Percentiles rank a stretch among this genome's conserved stretches.
phyloP scores from a whole-genome alignment of 1,140 invertebrate genomes.

The Hirudo medicinalis region DNA sequence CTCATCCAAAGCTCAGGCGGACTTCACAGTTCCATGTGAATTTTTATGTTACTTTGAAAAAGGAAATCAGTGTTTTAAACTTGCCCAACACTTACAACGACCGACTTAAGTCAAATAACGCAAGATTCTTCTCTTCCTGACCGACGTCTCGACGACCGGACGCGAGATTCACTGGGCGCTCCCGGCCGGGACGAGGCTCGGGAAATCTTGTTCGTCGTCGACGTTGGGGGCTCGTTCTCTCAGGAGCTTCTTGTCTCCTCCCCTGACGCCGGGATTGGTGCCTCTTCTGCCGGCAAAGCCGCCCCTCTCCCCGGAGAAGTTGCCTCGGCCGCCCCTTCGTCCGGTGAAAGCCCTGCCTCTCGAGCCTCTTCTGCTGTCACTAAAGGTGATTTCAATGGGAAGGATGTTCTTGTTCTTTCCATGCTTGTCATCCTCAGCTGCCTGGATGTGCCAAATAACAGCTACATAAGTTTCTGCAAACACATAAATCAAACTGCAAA shows the following conservation, averaged over 20 bases:
- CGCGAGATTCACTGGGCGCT: neutral
- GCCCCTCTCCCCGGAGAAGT: neutral
- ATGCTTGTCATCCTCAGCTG: neutral
- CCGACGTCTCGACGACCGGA: neutral
- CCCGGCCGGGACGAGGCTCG: neutral
- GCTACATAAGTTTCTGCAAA: too few relatives aligned
- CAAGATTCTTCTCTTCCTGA: too few relatives aligned
- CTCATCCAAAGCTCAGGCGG: too few relatives aligned
- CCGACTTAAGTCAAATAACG: too few relatives aligned
- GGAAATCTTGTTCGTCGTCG: conserved; percentile 15
- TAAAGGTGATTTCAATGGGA: conserved; percentile 17
- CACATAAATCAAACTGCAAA: too few relatives aligned
- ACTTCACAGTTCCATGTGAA: too few relatives aligned
- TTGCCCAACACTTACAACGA: too few relatives aligned
- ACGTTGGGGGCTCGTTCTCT: conserved; percentile 17
- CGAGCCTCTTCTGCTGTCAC: conserved; percentile 8
- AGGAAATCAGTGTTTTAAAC: too few relatives aligned
- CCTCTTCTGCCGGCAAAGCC: neutral
- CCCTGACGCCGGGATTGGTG: neutral
- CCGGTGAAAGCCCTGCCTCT: conserved; percentile 6
- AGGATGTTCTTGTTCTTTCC: conserved; percentile 14
- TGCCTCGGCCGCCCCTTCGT: neutral
- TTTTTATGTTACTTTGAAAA: too few relatives aligned
- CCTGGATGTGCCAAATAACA: too few relatives aligned
- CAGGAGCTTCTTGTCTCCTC: neutral